Percentiles rank a stretch among this genome's conserved stretches.
These are phyloP conservation scores for Cyprinodon tularosa DNA, from an alignment of 2,113 vertebrate genomes.

Conservation along the genomic window DNA sequence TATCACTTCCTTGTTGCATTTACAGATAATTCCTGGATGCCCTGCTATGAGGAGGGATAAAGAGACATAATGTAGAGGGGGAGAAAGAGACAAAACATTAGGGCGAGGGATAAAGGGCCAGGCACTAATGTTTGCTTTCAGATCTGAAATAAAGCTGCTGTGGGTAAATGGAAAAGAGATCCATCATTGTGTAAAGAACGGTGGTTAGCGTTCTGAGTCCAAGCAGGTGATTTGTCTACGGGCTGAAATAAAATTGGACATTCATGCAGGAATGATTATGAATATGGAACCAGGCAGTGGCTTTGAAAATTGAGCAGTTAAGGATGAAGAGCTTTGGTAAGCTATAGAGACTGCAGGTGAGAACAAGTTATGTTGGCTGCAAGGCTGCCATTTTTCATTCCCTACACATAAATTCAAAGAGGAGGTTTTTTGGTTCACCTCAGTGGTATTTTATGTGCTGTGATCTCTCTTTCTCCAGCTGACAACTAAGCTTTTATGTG, in stretches of 20 bases:
- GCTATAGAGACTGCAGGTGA: constrained; percentile 38
- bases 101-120: constrained; percentile 45
- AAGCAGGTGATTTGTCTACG: constrained; percentile 62
- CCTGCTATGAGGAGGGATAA: constrained; percentile 34
- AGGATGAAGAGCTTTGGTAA: constrained; percentile 53
- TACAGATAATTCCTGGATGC: constrained; percentile 70
- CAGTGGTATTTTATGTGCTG: constrained; percentile 38
- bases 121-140: constrained; percentile 73
- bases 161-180: constrained; percentile 57
- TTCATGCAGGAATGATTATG: constrained; percentile 55
- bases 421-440: constrained; percentile 32
- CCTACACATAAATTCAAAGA: constrained; percentile 28
- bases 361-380: constrained; percentile 43
- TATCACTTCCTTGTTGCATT: constrained; percentile 67
- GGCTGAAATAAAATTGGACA: constrained; percentile 60
- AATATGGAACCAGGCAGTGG: constrained; percentile 60
- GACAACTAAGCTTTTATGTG: constrained; percentile 40
- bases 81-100: constrained; percentile 49
- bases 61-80: constrained; percentile 21
- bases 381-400: constrained; percentile 60
- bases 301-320: constrained; percentile 62
- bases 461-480: constrained; percentile 40
- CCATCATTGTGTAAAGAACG: constrained; percentile 50
- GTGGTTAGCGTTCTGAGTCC: constrained; percentile 50
- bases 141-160: constrained; percentile 70